Evolutionary conservation across 1,140 invertebrate species (phyloP).

Genomic region (Portunus trituberculatus): DNA sequence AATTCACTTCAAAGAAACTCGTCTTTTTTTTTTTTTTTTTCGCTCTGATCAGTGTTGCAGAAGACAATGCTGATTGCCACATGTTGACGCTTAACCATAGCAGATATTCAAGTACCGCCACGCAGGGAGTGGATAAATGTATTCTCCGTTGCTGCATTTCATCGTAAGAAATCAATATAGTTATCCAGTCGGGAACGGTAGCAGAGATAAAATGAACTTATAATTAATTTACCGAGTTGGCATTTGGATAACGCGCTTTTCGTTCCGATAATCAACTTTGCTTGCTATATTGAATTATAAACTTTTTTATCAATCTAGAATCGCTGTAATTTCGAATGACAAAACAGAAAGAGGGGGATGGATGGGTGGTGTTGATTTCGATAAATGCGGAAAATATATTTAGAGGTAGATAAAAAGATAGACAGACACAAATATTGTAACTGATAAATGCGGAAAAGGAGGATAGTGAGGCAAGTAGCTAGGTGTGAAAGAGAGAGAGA

Average conservation of each 20-base stretch:
- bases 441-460: too few relatives aligned
- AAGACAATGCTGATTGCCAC: too few relatives aligned
- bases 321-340: too few relatives aligned
- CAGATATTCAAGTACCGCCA: too few relatives aligned
- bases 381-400: neutral
- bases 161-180: neutral
- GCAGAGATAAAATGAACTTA: neutral
- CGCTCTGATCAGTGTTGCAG: neutral
- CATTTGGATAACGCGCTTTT: neutral
- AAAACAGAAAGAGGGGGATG: too few relatives aligned
- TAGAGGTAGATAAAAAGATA: too few relatives aligned
- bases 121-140: too few relatives aligned
- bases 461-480: too few relatives aligned
- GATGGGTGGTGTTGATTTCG: neutral
- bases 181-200: neutral
- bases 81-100: too few relatives aligned
- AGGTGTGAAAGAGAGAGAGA: too few relatives aligned
- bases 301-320: too few relatives aligned
- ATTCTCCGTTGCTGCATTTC: neutral
- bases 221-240: neutral
- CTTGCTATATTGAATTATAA: neutral
- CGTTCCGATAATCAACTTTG: neutral
- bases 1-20: neutral
- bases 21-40: neutral
- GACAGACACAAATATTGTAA: too few relatives aligned